Evolutionary conservation across 2,113 vertebrate genomes (phyloP).

Genomic region (Sapajus apella): DNA sequence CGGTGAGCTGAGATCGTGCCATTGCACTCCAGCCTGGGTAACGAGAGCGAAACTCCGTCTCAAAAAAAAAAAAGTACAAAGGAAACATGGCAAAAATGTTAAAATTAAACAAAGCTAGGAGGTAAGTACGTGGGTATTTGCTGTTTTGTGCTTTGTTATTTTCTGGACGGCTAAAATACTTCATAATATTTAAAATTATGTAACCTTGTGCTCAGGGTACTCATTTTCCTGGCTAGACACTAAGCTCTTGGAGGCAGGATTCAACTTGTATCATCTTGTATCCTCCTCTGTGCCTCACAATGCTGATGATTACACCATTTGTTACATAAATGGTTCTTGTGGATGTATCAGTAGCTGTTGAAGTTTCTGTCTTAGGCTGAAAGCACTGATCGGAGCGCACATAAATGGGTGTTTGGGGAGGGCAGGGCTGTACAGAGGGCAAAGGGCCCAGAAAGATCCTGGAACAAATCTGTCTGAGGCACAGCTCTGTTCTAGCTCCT

Average conservation of each 20-base stretch:
- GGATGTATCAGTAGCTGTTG: not conserved
- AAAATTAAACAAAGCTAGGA: constrained; percentile 8
- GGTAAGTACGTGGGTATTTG: not conserved
- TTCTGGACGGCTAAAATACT: not conserved
- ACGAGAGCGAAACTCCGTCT: too few relatives aligned
- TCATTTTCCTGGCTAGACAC: constrained; percentile 14
- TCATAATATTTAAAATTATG: constrained; percentile 26
- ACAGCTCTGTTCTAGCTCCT: not conserved
- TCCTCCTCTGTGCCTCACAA: not conserved
- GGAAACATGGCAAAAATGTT: constrained; percentile 21
- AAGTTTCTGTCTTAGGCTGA: not conserved
- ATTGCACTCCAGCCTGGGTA: too few relatives aligned
- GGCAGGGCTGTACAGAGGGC: not conserved
- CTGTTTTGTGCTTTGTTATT: constrained; percentile 17
- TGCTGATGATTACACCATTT: not conserved
- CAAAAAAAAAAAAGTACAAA: not conserved
- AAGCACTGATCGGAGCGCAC: not conserved
- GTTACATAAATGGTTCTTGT: not conserved
- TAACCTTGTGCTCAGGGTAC: not conserved
- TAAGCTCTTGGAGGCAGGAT: not conserved
- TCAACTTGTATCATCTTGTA: not conserved
- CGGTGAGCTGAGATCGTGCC: too few relatives aligned
- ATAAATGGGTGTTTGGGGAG: not conserved
- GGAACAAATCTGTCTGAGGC: not conserved
- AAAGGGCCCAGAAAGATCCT: not conserved